Evolutionary conservation across 2,797 vertebrate genomes (phyloP).

Genomic region (Paramormyrops hopkinsi): DNA sequence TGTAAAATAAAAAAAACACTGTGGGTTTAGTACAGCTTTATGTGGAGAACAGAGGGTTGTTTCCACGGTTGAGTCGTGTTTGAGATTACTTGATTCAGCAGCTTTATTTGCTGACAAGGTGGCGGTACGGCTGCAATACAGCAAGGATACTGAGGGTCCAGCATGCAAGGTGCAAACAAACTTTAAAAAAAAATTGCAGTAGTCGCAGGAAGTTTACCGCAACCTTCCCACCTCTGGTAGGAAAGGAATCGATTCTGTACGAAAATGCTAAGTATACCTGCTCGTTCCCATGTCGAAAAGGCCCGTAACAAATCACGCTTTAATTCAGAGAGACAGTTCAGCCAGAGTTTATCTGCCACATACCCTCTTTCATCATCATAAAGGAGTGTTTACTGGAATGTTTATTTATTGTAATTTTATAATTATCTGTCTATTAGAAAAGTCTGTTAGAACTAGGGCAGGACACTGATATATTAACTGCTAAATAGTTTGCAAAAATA

Average conservation of each 20-base stretch:
- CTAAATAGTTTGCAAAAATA: slow-evolving; percentile 38
- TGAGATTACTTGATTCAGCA: background rate
- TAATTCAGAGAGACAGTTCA: background rate
- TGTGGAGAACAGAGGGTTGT: background rate
- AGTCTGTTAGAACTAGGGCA: slow-evolving; percentile 24
- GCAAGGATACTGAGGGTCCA: background rate
- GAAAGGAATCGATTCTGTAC: background rate
- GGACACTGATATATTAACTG: slow-evolving; percentile 21
- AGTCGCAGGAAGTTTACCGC: background rate
- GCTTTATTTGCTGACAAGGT: background rate
- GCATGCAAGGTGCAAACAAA: background rate
- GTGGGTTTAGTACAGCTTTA: background rate
- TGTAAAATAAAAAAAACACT: background rate
- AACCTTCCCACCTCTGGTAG: background rate
- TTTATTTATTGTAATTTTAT: slow-evolving; percentile 6
- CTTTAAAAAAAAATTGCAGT: background rate
- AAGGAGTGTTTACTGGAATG: background rate
- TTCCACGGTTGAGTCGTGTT: background rate
- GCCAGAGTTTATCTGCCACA: background rate
- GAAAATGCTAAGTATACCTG: background rate
- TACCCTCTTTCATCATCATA: background rate
- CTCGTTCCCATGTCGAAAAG: background rate
- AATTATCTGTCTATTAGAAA: slow-evolving; percentile 14
- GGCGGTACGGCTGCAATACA: background rate
- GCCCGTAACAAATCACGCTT: background rate